A percentile compares a stretch with the other conserved stretches of the same genome.
These are phyloP conservation scores for Aporophyla nigra DNA, from an alignment of 2,888 invertebrate genomes.

Conservation along the genomic window DNA sequence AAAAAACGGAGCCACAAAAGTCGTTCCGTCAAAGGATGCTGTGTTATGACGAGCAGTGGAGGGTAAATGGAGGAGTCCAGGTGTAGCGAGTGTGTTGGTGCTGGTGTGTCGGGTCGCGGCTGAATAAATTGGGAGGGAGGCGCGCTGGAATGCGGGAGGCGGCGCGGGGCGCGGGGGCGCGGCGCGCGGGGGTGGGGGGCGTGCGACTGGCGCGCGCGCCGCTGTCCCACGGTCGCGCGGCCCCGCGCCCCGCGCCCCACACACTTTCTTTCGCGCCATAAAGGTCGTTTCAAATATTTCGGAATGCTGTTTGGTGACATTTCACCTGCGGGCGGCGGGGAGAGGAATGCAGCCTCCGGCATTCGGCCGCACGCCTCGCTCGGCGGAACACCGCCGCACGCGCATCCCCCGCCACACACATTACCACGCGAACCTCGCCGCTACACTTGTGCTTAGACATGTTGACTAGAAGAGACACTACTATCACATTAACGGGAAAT, in stretches of 20 bases:
- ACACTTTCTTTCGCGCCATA: slow-evolving; percentile 91
- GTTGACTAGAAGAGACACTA: slow-evolving; percentile 21
- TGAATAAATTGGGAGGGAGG: slow-evolving; percentile 90
- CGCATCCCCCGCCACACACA: slow-evolving; percentile 67
- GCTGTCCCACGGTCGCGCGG: slow-evolving; percentile 93
- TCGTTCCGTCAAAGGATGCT: slow-evolving; percentile 5
- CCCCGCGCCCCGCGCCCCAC: slow-evolving; percentile 86
- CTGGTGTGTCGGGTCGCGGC: slow-evolving; percentile 80
- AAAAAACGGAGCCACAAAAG: slow-evolving; percentile 13
- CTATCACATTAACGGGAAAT: slow-evolving; percentile 35
- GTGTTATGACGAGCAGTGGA: slow-evolving; percentile 9
- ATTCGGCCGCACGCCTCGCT: slow-evolving; percentile 77
- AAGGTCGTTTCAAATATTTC: slow-evolving; percentile 91
- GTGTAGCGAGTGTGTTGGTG: slow-evolving; percentile 36
- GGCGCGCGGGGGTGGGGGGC: slow-evolving; percentile 85
- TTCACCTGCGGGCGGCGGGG: slow-evolving; percentile 86
- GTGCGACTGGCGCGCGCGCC: slow-evolving; percentile 91
- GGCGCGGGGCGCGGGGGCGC: slow-evolving; percentile 82
- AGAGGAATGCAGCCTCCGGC: slow-evolving; percentile 84
- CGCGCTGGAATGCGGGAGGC: slow-evolving; percentile 86
- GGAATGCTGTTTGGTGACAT: slow-evolving; percentile 91
- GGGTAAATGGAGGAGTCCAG: slow-evolving; percentile 39
- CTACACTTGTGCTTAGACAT: slow-evolving; percentile 40
- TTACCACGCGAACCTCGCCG: slow-evolving; percentile 31
- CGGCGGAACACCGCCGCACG: slow-evolving; percentile 60